Evolutionary conservation across 2,113 vertebrate species (phyloP), one percentile per base, ranked within the genome.

Genomic region (Bubo blakistoni): DNA sequence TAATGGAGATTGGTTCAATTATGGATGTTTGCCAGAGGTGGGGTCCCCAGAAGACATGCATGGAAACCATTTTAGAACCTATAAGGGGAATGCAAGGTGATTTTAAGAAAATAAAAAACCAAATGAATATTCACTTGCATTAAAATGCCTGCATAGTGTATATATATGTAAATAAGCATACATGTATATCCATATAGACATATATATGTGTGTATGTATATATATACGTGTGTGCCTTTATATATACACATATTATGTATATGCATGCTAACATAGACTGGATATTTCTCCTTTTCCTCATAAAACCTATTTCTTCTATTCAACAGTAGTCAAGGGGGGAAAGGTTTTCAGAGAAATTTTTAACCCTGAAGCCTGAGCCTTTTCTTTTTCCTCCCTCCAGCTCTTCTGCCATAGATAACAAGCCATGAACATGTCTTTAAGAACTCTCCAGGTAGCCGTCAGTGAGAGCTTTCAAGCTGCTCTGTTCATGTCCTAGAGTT

Each of bases 371-470:
- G 59, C 34, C 65, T 62, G 11, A 86, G 58, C 26, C 36, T 72
- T 93, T 94, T 86, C 52, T 86, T 79, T 47, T 92, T 46, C 29
- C 32, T 71, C 71, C 61, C 49, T 94, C 30, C n/a, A 89, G 55
- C 61, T 92, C 86, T 74, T 93, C 90, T 91, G 13, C 69, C 44
- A 44, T 46, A 89, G 83, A 91, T 94, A 96, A 96, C 80, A 96
- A 94, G 86, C 66, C 86, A 81, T 79, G 69, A 61, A 27, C 12
- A 84, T 49, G 12, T 62, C 91, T 94, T 88, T 97, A 93, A 94
- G 86, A 97, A 87, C 94, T 95, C 96, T 94, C 85, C 66, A 90
- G 92, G 94, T 61, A 95, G 40, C 90, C 2, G 30, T 81, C 79
- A 94, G 72, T 69, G 46, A 71, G 57, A 69, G 70, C 88, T 95